phyloP scores from a whole-genome alignment of 2,888 invertebrate species.

The Leistus spinibarbis region DNA sequence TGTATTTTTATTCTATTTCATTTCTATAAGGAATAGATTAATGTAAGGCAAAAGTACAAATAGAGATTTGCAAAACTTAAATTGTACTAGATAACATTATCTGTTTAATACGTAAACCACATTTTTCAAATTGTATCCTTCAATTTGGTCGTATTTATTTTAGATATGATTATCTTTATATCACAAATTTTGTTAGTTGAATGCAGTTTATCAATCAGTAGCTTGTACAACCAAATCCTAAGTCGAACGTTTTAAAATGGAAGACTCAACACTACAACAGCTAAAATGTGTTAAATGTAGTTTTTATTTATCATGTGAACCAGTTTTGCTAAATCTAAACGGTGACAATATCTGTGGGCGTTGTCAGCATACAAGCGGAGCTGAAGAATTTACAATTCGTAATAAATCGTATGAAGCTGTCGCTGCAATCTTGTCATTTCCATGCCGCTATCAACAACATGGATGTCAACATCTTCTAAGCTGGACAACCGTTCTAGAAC shows the following conservation, averaged over 20 bases:
- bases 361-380: not conserved
- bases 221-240: too few relatives aligned
- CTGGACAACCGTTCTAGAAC: conserved; percentile 9
- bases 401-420: conserved; percentile 20
- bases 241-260: too few relatives aligned
- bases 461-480: conserved; percentile 8
- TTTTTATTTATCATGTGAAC: conserved; percentile 20
- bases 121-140: not conserved
- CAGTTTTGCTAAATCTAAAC: not conserved
- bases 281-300: conserved; percentile 23
- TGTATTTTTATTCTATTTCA: not conserved
- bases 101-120: not conserved
- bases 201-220: not conserved
- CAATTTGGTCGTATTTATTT: not conserved
- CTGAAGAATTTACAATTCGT: conserved; percentile 1
- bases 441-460: conserved; percentile 16
- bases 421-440: conserved; percentile 8
- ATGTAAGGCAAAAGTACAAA: not conserved
- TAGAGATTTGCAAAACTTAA: not conserved
- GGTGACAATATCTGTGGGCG: conserved; percentile 31
- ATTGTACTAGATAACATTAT: not conserved
- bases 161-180: not conserved
- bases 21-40: not conserved
- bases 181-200: not conserved
- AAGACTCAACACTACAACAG: not conserved